phyloP scores from a whole-genome alignment of 2,888 invertebrate species.

The Chrysolina oricalcia region DNA sequence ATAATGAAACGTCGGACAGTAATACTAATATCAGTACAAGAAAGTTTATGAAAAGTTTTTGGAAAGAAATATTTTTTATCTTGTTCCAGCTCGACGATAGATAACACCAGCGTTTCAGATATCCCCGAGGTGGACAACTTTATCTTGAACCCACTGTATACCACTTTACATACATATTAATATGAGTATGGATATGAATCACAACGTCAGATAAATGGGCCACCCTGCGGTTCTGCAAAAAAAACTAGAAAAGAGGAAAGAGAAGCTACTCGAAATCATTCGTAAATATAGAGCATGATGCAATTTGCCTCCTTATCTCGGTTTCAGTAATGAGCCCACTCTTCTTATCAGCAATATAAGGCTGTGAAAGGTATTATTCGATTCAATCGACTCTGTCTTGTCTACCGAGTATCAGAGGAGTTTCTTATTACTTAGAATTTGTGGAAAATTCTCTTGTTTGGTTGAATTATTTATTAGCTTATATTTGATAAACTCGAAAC shows the following conservation, averaged over 20 bases:
- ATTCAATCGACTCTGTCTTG: constrained; percentile 41
- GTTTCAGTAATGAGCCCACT: constrained; percentile 15
- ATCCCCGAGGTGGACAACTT: too few species aligned
- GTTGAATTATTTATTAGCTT: neutral
- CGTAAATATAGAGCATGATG: constrained; percentile 16
- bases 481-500: neutral
- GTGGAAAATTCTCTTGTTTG: constrained; percentile 12
- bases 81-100: too few species aligned
- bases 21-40: too few species aligned
- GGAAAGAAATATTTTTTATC: too few species aligned
- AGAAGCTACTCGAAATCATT: neutral
- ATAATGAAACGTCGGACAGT: too few species aligned
- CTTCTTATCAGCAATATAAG: constrained; percentile 52
- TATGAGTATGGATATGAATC: neutral
- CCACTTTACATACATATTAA: neutral
- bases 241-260: neutral
- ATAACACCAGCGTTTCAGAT: too few species aligned
- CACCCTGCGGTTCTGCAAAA: neutral
- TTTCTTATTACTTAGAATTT: constrained; percentile 22
- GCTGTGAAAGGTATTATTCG: constrained; percentile 41
- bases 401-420: constrained; percentile 31
- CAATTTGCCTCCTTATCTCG: constrained; percentile 6
- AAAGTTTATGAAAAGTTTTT: too few species aligned
- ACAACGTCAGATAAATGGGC: neutral
- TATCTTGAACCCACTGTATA: too few species aligned